These are phyloP conservation scores for Tachina lurida DNA, from an alignment of 2,888 invertebrate genomes.

Conservation along the genomic window DNA sequence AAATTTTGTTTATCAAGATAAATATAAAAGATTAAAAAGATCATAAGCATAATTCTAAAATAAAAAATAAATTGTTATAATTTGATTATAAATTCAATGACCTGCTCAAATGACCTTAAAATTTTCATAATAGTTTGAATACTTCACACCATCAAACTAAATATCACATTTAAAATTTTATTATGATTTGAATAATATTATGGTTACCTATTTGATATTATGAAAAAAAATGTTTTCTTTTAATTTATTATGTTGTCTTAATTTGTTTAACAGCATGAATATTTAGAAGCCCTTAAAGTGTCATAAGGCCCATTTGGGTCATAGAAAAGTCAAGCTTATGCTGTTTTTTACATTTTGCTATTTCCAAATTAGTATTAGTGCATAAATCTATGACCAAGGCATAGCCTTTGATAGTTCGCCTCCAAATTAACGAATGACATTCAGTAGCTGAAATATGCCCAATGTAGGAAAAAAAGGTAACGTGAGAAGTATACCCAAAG, in stretches of 20 bases:
- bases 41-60: neutral
- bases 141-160: conserved; percentile 3
- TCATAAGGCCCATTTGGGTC: conserved; percentile 55
- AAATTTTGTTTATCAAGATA: neutral
- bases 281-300: conserved; percentile 66
- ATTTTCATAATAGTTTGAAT: neutral
- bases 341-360: conserved; percentile 19
- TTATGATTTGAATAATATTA: neutral
- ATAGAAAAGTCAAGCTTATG: conserved; percentile 58
- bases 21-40: conserved; percentile 16
- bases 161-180: neutral
- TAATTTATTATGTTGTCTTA: conserved; percentile 26
- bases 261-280: conserved; percentile 56
- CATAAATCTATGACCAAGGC: conserved; percentile 52
- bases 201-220: neutral
- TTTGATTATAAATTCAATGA: conserved; percentile 26
- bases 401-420: conserved; percentile 34
- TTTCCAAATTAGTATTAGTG: conserved; percentile 37
- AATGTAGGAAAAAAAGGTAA: neutral
- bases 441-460: conserved; percentile 18
- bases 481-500: no score
- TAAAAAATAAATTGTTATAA: conserved; percentile 4
- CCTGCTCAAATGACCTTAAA: conserved; percentile 27
- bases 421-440: conserved; percentile 49
- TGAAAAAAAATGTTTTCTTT: neutral